These are phyloP conservation scores for Phyllotreta striolata DNA, from an alignment of 2,888 invertebrate genomes.

Conservation along the genomic window DNA sequence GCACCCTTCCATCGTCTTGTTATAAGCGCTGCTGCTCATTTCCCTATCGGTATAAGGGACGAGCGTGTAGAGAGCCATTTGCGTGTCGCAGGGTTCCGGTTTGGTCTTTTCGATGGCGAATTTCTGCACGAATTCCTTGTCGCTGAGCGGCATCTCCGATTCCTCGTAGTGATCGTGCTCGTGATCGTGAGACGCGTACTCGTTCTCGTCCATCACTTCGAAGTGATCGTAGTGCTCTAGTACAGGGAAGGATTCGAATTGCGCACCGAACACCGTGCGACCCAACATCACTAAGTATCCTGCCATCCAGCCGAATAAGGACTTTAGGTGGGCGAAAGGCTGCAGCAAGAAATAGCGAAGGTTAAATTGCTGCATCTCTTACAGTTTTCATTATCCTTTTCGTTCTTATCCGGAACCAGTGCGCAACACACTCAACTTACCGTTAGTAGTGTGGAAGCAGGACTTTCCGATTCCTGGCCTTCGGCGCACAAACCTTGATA, in stretches of 20 bases:
- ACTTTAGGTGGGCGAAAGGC: constrained; percentile 69
- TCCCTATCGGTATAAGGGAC: constrained; percentile 56
- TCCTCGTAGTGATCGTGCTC: constrained; percentile 35
- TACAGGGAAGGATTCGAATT: constrained; percentile 29
- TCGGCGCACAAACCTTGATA: constrained; percentile 91
- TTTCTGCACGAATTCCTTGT: constrained; percentile 66
- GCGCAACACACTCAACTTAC: constrained; percentile 47
- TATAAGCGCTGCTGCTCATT: constrained; percentile 56
- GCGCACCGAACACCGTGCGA: constrained; percentile 63
- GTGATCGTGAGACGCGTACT: constrained; percentile 28
- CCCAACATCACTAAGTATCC: constrained; percentile 68
- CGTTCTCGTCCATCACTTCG: constrained; percentile 49
- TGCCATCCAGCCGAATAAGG: constrained; percentile 67
- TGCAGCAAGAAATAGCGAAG: constrained; percentile 53
- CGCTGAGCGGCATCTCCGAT: constrained; percentile 46
- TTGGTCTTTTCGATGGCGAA: constrained; percentile 68
- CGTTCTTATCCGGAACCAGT: neutral
- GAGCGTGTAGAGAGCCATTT: constrained; percentile 61
- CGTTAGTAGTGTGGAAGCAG: constrained; percentile 54
- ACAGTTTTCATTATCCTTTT: neutral
- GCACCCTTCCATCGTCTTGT: constrained; percentile 57
- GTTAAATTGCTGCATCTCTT: neutral
- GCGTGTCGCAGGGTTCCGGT: constrained; percentile 86
- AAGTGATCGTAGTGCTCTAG: constrained; percentile 31
- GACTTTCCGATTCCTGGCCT: constrained; percentile 67